A percentile compares a stretch with the other conserved stretches of the same genome.
These are phyloP conservation scores for Malthinus seriepunctatus DNA, from an alignment of 2,888 invertebrate species.

Conservation along the genomic window DNA sequence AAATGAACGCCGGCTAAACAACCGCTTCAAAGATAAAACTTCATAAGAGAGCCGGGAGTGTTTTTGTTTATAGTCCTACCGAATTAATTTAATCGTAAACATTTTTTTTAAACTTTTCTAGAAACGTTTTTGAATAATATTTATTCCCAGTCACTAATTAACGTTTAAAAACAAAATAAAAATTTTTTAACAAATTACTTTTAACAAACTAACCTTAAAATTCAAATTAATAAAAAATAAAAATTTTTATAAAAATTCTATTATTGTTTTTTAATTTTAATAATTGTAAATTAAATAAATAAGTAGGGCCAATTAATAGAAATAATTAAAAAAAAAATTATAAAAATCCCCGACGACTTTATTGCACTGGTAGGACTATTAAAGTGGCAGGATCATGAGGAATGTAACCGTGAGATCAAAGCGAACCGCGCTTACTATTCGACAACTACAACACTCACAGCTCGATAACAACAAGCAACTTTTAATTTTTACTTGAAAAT, in stretches of 20 bases:
- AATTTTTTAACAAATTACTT: no score
- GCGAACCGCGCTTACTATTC: conserved; percentile 39
- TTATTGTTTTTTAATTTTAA: no score
- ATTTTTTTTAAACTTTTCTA: no score
- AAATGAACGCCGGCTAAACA: conserved; percentile 45
- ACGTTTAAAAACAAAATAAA: no score
- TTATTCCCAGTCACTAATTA: no score
- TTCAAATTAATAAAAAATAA: no score
- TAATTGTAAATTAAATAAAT: no score
- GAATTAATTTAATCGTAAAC: background rate
- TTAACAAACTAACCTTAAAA: no score
- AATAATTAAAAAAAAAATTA: background rate
- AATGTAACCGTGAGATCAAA: conserved; percentile 51
- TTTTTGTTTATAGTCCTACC: conserved; percentile 33
- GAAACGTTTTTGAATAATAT: no score
- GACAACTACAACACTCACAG: conserved; percentile 26
- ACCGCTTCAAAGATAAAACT: conserved; percentile 48
- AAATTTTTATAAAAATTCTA: no score
- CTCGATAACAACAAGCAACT: background rate
- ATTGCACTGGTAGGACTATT: conserved; percentile 34
- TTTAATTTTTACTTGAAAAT: background rate
- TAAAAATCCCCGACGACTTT: conserved; percentile 22
- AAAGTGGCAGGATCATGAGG: conserved; percentile 47
- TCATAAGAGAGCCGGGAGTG: conserved; percentile 43
- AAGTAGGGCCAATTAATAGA: no score